Conservation (phyloP, 2,888 invertebrate species). For the Invenusta paracnida region DNA sequence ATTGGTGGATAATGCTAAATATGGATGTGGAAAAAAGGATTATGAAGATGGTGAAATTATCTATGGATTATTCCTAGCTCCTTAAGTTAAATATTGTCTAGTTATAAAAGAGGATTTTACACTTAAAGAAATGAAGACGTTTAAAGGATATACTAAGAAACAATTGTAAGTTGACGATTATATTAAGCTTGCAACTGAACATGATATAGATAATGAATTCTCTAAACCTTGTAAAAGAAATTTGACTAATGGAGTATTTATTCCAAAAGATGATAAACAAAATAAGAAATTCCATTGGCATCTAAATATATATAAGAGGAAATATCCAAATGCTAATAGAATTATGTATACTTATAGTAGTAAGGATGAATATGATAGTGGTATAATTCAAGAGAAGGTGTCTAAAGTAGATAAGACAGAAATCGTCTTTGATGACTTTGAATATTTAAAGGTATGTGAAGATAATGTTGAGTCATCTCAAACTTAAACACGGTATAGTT, state of each 20-base stretch:
- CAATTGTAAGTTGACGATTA: conserved; percentile 33
- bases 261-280: not conserved
- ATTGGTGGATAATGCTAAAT: not conserved
- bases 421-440: not conserved
- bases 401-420: not conserved
- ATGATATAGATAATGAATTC: not conserved
- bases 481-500: not conserved
- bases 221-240: conserved; percentile 33
- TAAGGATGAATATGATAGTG: not conserved
- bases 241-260: conserved; percentile 8
- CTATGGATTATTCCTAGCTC: conserved; percentile 32
- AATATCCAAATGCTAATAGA: conserved; percentile 32
- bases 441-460: not conserved
- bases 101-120: conserved; percentile 12
- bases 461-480: not conserved
- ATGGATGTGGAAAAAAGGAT: conserved; percentile 33
- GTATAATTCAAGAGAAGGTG: not conserved
- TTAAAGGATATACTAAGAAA: conserved; percentile 34
- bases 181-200: conserved; percentile 16
- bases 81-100: conserved; percentile 38
- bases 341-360: conserved; percentile 33
- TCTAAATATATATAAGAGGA: conserved; percentile 32
- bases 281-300: conserved; percentile 10
- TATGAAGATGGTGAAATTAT: conserved; percentile 40
- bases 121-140: conserved; percentile 38